Evolutionary conservation across 2,113 vertebrate genomes (phyloP).

Genomic region (Bufo bufo): DNA sequence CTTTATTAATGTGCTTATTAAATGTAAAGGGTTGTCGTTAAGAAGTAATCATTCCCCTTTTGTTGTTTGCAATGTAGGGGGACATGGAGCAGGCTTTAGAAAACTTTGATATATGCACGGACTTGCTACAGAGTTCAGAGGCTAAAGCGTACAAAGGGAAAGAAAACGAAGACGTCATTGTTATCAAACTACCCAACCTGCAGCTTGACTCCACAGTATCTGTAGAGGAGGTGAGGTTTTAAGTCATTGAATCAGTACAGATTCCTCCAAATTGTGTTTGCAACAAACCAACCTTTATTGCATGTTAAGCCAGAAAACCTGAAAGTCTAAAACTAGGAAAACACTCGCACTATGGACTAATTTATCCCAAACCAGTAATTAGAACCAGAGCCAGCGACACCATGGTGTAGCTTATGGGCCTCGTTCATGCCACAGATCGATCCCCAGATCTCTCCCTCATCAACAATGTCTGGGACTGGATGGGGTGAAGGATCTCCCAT

Average conservation of each 20-base stretch:
- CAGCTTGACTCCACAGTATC: slow-evolving; percentile 86
- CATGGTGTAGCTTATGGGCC: no score
- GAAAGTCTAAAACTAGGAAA: not conserved
- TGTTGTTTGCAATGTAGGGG: slow-evolving; percentile 73
- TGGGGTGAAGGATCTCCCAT: no score
- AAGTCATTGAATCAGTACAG: not conserved
- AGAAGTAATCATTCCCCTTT: not conserved
- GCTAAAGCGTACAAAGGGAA: slow-evolving; percentile 63
- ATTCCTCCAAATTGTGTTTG: not conserved
- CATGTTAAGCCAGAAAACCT: not conserved
- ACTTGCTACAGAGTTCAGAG: slow-evolving; percentile 81
- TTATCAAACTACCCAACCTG: slow-evolving; percentile 87
- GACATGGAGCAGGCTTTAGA: slow-evolving; percentile 97
- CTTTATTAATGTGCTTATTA: not conserved
- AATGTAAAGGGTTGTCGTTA: not conserved
- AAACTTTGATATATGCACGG: slow-evolving; percentile 91
- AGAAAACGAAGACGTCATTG: slow-evolving; percentile 65
- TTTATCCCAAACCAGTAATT: not conserved
- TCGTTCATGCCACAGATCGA: not conserved
- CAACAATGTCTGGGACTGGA: no score
- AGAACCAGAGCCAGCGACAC: not conserved
- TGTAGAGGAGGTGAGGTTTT: slow-evolving; percentile 84
- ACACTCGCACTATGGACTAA: not conserved
- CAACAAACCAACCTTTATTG: not conserved
- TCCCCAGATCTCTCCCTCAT: no score